Evolutionary conservation across 2,888 invertebrate genomes (phyloP).

Genomic region (Thecophora atra): DNA sequence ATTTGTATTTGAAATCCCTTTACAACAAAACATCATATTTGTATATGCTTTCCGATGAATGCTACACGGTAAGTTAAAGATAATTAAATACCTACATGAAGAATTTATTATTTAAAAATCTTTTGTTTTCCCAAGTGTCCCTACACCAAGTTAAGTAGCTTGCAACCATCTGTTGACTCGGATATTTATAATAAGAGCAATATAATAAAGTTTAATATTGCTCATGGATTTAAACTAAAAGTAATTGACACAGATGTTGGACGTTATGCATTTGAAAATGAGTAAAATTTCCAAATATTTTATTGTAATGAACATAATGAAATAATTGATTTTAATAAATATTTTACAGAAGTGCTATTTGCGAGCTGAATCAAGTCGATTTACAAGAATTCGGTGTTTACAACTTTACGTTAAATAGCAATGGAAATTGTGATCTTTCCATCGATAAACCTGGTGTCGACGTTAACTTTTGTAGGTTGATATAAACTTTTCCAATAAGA

Average conservation of each 20-base stretch:
- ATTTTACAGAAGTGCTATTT: slow-evolving; percentile 69
- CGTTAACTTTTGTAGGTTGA: slow-evolving; percentile 50
- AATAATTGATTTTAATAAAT: neutral
- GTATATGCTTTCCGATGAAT: slow-evolving; percentile 76
- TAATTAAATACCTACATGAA: neutral
- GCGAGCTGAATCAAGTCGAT: slow-evolving; percentile 60
- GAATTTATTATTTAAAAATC: slow-evolving; percentile 29
- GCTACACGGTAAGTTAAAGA: slow-evolving; percentile 71
- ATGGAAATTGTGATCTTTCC: slow-evolving; percentile 69
- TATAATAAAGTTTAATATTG: slow-evolving; percentile 68
- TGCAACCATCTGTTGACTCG: slow-evolving; percentile 40
- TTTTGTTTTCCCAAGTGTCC: slow-evolving; percentile 70
- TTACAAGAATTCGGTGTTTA: slow-evolving; percentile 80
- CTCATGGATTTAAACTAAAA: slow-evolving; percentile 69
- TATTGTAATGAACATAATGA: too few species aligned
- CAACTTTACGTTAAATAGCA: slow-evolving; percentile 68
- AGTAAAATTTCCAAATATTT: slow-evolving; percentile 48
- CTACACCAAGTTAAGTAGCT: slow-evolving; percentile 68
- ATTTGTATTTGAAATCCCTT: slow-evolving; percentile 66
- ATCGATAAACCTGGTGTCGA: slow-evolving; percentile 74
- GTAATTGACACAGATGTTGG: slow-evolving; percentile 68
- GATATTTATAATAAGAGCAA: slow-evolving; percentile 36
- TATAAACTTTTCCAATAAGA: neutral
- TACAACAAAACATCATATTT: slow-evolving; percentile 67
- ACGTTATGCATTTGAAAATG: slow-evolving; percentile 65